These are phyloP conservation scores for Thripadectes ignobilis DNA, from an alignment of 2,797 vertebrate species.

Conservation along the genomic window DNA sequence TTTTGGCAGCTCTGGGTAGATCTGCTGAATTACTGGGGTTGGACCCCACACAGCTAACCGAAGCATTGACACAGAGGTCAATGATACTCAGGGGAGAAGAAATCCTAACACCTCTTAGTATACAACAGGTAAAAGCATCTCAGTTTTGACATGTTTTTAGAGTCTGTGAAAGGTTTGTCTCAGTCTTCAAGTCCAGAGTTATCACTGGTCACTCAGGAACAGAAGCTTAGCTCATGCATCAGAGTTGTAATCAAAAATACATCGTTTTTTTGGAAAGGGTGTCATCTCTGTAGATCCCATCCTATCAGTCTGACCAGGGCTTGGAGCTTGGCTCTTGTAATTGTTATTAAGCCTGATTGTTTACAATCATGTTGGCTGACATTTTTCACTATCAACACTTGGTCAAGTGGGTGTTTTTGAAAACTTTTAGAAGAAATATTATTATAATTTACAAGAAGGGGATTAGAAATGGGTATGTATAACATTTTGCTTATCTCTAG, in stretches of 20 bases:
- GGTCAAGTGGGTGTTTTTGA: neutral
- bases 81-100: conserved; percentile 98
- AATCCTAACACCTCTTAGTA: conserved; percentile 93
- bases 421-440: neutral
- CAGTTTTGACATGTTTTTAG: neutral
- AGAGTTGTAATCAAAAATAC: neutral
- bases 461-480: neutral
- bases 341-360: neutral
- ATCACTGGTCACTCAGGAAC: neutral
- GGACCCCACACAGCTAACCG: conserved; percentile 88
- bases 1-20: conserved; percentile 83
- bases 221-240: neutral
- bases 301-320: neutral
- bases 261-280: neutral
- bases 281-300: neutral
- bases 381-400: neutral
- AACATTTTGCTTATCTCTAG: neutral
- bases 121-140: conserved; percentile 86
- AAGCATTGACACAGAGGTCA: conserved; percentile 92
- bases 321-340: neutral
- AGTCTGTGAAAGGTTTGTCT: neutral
- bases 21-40: conserved; percentile 90
- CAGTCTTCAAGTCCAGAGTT: neutral
- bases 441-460: neutral
- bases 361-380: neutral